A percentile compares a stretch with the other conserved stretches of the same genome.
Conservation (phyloP, 2,888 invertebrate genomes). For the Drosophila differens region DNA sequence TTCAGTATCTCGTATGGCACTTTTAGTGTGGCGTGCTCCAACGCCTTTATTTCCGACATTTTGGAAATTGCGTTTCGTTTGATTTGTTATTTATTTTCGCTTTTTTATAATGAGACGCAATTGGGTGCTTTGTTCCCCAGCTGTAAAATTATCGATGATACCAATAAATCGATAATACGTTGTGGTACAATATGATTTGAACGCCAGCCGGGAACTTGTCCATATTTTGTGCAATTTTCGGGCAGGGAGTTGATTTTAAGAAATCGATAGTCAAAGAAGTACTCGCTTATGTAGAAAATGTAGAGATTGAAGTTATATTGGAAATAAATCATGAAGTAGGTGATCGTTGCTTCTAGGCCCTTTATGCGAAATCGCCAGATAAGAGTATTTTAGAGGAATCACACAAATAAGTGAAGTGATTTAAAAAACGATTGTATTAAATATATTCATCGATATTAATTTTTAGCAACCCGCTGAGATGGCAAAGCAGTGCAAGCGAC, state of each 20-base stretch:
- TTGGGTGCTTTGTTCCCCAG: constrained; percentile 55
- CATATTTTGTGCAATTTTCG: constrained; percentile 2
- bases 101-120: constrained; percentile 52
- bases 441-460: constrained; percentile 8
- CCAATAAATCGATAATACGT: constrained; percentile 5
- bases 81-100: constrained; percentile 45
- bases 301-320: background rate
- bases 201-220: background rate
- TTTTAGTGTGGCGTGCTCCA: constrained; percentile 98
- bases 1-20: constrained; percentile 99
- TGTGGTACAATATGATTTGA: constrained; percentile 14
- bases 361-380: background rate
- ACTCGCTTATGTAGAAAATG: background rate
- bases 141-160: constrained; percentile 51
- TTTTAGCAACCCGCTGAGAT: constrained; percentile 24
- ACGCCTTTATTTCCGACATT: constrained; percentile 96
- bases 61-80: constrained; percentile 47
- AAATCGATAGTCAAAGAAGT: background rate
- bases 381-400: too few species aligned
- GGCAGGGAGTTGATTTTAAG: background rate
- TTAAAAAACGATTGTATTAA: background rate
- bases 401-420: too few species aligned
- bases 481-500: constrained; percentile 55
- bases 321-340: rapidly evolving
- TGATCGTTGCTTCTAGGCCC: rapidly evolving